A percentile compares a stretch with the other conserved stretches of the same genome.
phyloP scores from a whole-genome alignment of 2,888 invertebrate genomes.

The Ctena decussata region DNA sequence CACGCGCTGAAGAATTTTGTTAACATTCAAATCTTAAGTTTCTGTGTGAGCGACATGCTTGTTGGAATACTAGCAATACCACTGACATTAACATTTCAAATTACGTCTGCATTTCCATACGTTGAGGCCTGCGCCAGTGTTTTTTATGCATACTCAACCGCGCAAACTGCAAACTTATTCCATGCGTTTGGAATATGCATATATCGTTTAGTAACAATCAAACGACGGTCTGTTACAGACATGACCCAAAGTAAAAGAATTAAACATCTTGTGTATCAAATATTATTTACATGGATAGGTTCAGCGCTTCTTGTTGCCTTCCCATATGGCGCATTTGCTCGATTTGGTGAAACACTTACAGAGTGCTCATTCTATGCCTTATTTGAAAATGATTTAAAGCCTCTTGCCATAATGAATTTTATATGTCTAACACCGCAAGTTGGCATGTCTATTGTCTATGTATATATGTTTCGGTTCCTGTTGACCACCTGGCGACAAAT shows the following conservation, averaged over 20 bases:
- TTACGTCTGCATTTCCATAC: background rate
- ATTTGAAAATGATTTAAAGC: background rate
- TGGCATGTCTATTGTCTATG: background rate
- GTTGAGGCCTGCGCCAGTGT: background rate
- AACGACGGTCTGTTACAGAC: background rate
- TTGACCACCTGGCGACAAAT: background rate
- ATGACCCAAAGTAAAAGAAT: background rate
- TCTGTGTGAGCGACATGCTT: background rate
- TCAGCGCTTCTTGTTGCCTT: background rate
- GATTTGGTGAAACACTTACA: background rate
- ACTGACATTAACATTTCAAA: background rate
- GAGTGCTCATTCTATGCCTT: background rate
- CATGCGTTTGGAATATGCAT: background rate
- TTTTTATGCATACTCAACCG: background rate
- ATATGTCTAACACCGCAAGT: background rate
- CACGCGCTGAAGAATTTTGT: conserved; percentile 1
- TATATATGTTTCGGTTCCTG: background rate
- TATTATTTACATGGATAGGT: background rate
- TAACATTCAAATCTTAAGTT: background rate
- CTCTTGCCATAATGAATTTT: background rate
- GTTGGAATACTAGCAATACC: background rate
- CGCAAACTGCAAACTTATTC: background rate
- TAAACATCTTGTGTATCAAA: background rate
- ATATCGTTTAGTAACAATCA: background rate
- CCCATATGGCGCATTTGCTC: background rate